phyloP scores from a whole-genome alignment of 2,888 invertebrate species.

The Eugnorisma glareosa region DNA sequence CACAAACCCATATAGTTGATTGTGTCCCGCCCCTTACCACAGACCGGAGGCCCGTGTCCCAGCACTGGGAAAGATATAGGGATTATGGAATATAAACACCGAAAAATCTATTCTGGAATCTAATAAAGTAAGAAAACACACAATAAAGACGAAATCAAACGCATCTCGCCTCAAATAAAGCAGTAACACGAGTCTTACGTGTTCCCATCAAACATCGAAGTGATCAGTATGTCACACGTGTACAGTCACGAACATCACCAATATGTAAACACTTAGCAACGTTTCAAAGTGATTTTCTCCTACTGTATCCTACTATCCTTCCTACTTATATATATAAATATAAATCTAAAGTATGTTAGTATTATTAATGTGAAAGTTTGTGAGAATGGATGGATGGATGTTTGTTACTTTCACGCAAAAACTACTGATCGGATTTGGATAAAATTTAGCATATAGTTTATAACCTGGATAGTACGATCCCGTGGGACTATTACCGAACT shows the following conservation, averaged over 20 bases:
- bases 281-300: background rate
- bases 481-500: too few relatives aligned
- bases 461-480: too few relatives aligned
- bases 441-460: too few relatives aligned
- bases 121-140: background rate
- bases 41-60: background rate
- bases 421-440: too few relatives aligned
- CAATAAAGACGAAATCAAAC: background rate
- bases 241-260: background rate
- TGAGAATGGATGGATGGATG: too few relatives aligned
- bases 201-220: conserved; percentile 39
- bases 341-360: too few relatives aligned
- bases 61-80: background rate
- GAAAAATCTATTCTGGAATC: background rate
- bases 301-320: background rate
- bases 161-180: conserved; percentile 14
- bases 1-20: background rate
- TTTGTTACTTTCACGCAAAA: too few relatives aligned
- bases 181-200: background rate
- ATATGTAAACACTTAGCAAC: background rate
- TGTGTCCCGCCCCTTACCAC: background rate
- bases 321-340: too few relatives aligned
- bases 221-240: conserved; percentile 33
- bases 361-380: too few relatives aligned
- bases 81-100: background rate